Percentiles rank a stretch among this genome's conserved stretches.
Evolutionary conservation across 2,888 invertebrate genomes (phyloP).

Genomic region (Pristionchus exspectatus): DNA sequence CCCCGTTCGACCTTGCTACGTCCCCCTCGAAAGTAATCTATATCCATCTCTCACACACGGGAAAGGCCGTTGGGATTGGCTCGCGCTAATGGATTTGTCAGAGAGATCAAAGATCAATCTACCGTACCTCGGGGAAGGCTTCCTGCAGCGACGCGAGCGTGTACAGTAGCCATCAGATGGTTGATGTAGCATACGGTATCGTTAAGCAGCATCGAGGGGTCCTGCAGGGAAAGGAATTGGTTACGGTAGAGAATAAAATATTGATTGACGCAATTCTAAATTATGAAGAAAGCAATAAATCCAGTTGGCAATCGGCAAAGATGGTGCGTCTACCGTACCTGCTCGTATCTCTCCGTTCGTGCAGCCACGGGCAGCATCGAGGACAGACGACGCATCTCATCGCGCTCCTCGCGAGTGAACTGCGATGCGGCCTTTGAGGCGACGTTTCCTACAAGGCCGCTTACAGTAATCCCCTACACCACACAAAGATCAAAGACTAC

Average conservation of each 20-base stretch:
- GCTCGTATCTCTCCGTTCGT: constrained; percentile 47
- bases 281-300: not conserved
- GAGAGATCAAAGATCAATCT: constrained; percentile 46
- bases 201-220: constrained; percentile 65
- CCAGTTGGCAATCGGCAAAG: not conserved
- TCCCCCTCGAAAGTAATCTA: constrained; percentile 38
- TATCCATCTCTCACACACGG: constrained; percentile 16
- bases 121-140: constrained; percentile 66
- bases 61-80: constrained; percentile 11
- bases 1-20: constrained; percentile 19
- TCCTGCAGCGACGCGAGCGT: constrained; percentile 69
- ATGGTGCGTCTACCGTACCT: constrained; percentile 43
- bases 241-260: not conserved
- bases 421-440: not conserved
- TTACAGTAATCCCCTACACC: not conserved
- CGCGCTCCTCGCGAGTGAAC: constrained; percentile 63
- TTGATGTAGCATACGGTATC: constrained; percentile 70
- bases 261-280: not conserved
- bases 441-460: not conserved
- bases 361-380: constrained; percentile 64
- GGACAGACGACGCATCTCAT: constrained; percentile 67
- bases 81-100: not conserved
- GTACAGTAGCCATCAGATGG: constrained; percentile 68
- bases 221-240: constrained; percentile 51
- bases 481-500: not conserved